A percentile compares a stretch with the other conserved stretches of the same genome.
Evolutionary conservation across 2,888 invertebrate species (phyloP).

Genomic region (Agonopterix subpropinquella): DNA sequence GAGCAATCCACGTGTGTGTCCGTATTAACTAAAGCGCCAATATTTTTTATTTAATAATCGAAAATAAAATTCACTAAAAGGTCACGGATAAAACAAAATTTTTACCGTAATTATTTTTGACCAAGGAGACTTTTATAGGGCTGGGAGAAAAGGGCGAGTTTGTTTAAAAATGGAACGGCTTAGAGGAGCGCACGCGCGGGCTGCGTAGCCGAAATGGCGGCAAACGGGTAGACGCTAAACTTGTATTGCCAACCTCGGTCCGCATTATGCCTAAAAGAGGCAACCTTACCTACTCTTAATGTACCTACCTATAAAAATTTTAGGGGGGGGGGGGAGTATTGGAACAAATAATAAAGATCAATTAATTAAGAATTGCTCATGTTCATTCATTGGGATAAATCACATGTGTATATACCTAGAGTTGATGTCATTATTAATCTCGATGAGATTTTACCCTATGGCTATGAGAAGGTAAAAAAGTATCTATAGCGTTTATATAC

Average conservation of each 20-base stretch:
- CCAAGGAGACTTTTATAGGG: background rate
- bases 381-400: too few species aligned
- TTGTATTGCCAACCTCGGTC: constrained; percentile 31
- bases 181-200: constrained; percentile 36
- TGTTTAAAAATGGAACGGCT: background rate
- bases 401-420: too few species aligned
- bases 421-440: too few species aligned
- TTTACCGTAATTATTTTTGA: background rate
- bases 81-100: background rate
- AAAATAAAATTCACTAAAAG: too few species aligned
- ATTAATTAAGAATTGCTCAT: too few species aligned
- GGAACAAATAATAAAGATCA: too few species aligned
- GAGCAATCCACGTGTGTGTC: background rate
- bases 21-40: too few species aligned
- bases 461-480: too few species aligned
- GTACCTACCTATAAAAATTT: constrained; percentile 10
- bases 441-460: too few species aligned
- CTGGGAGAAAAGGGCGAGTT: background rate
- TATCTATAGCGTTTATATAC: too few species aligned
- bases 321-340: too few species aligned
- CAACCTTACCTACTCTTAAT: constrained; percentile 25
- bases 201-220: constrained; percentile 46
- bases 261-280: constrained; percentile 45
- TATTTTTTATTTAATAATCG: too few species aligned
- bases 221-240: constrained; percentile 24